Evolutionary conservation across 2,113 vertebrate genomes (phyloP), one percentile per base, ranked within the genome.

Genomic region (Struthidea cinerea): DNA sequence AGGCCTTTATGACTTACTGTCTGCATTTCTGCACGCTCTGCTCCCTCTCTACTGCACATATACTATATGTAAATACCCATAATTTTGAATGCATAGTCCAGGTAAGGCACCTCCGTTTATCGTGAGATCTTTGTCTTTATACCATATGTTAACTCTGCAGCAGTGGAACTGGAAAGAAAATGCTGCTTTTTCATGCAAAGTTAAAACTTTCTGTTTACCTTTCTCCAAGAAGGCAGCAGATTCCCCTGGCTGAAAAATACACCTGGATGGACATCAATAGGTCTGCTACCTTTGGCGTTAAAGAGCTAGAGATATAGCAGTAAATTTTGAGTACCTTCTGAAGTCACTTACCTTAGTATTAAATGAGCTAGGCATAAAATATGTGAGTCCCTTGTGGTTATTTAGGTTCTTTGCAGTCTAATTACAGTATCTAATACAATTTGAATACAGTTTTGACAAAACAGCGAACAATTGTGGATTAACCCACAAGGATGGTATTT

Each of bases 61-160:
- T 8, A 61, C 33, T 41, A 7, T 16, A 53, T 10, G 20, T 42
- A 52, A 76, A 68, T 16, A 70, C 16, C 10, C 5, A 11, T 26
- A 56, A 47, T 52, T 56, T 2, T 13, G 26, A 79, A 53, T 0
- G 0, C 30, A 20, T 9, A 18, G 21, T 12, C 1, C 21, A 69
- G 8, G 16, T 52, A 63, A 42, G 39, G 27, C 21, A 46, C 7
- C 9, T 55, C 46, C 56, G 27, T 35, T 81, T 28, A 56, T 46
- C 7, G 1, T 7, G 13, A 63, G 30, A 63, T 47, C 44, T n/a
- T 67, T 46, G 37, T 27, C 32, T 89, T 46, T n/a, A 35, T 24
- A 53, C 20, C 32, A 28, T 2, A 17, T 6, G 3, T 27, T 46
- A 93, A 47, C 27, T 47, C 39, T 33, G 27, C 59, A 76, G 65